phyloP scores from a whole-genome alignment of 2,113 vertebrate genomes.

The Laticauda colubrina region DNA sequence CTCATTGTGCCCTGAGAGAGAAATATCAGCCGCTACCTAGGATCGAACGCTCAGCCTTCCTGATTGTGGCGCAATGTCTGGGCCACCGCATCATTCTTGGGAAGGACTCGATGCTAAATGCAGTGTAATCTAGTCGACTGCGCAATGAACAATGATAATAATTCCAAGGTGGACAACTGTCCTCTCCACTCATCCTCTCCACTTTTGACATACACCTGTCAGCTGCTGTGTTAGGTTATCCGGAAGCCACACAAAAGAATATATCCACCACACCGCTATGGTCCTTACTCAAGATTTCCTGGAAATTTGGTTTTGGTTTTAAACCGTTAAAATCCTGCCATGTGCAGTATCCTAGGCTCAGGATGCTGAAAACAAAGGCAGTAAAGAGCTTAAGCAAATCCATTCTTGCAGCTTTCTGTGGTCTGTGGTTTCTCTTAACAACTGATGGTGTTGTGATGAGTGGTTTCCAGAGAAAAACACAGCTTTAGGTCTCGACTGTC shows the following conservation, averaged over 20 bases:
- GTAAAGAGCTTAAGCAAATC: neutral
- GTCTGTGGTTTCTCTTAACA: slow-evolving; percentile 30
- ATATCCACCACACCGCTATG: neutral
- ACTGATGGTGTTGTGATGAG: neutral
- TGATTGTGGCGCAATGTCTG: too few species aligned
- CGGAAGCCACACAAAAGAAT: too few species aligned
- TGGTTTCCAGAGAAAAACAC: neutral
- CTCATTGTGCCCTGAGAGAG: too few species aligned
- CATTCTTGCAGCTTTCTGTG: neutral
- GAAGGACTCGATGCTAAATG: neutral
- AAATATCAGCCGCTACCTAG: too few species aligned
- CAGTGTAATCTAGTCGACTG: neutral
- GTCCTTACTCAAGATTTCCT: neutral
- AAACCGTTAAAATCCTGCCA: slow-evolving; percentile 40
- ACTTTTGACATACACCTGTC: neutral
- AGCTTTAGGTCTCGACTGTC: slow-evolving; percentile 42
- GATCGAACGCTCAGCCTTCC: too few species aligned
- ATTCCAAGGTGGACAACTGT: neutral
- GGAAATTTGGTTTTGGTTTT: slow-evolving; percentile 29
- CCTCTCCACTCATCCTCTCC: too few species aligned
- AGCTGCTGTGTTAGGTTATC: neutral
- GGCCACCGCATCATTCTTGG: neutral
- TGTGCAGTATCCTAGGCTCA: neutral
- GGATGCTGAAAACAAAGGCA: neutral
- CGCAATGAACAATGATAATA: neutral